A percentile compares a stretch with the other conserved stretches of the same genome.
These are phyloP conservation scores for Lagopus muta DNA, from an alignment of 2,113 vertebrate species.

Conservation along the genomic window DNA sequence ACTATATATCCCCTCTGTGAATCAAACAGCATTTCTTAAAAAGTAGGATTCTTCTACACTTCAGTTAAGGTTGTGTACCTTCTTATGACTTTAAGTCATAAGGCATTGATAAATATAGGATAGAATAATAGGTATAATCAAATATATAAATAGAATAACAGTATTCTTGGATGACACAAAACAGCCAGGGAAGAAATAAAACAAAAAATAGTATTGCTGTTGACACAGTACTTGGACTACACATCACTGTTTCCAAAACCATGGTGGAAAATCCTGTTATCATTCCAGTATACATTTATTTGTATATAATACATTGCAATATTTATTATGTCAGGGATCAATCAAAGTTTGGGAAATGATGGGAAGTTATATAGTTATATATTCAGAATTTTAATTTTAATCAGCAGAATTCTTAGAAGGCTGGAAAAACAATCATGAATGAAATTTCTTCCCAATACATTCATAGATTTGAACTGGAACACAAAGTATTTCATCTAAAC, in stretches of 20 bases:
- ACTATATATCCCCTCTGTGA: not conserved
- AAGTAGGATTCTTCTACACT: not conserved
- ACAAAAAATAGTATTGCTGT: fast-evolving
- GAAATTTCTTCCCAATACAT: not conserved
- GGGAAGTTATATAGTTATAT: not conserved
- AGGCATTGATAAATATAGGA: not conserved
- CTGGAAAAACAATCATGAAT: not conserved
- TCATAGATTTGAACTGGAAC: not conserved
- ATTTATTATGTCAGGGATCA: not conserved
- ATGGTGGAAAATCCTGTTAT: not conserved
- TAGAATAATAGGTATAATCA: too few species aligned
- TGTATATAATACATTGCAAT: not conserved
- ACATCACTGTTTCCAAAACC: not conserved
- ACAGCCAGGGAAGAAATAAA: not conserved
- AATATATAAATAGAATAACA: too few species aligned
- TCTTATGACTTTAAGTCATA: not conserved
- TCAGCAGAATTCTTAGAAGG: not conserved
- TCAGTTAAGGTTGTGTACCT: not conserved
- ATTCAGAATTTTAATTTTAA: not conserved
- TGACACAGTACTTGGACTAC: not conserved
- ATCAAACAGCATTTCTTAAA: not conserved
- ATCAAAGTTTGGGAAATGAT: not conserved
- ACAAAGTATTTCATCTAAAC: not conserved
- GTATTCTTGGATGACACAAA: too few species aligned
- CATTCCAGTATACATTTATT: not conserved